Conservation (phyloP, 2,797 vertebrate species). For the Pagetopsis macropterus region DNA sequence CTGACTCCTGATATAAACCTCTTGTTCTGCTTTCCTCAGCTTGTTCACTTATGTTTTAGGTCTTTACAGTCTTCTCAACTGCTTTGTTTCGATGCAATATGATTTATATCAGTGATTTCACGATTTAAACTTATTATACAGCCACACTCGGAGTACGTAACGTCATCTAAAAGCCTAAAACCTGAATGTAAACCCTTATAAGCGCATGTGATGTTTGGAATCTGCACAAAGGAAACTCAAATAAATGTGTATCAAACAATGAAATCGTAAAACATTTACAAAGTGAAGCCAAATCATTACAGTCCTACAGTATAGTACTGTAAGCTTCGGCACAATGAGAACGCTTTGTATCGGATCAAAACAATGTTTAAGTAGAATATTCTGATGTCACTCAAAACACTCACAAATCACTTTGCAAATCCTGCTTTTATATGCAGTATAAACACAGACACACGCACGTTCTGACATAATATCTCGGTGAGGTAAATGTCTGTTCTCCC, state of each 20-base stretch:
- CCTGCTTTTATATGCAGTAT: constrained; percentile 34
- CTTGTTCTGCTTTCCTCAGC: too few species aligned
- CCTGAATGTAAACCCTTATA: constrained; percentile 4
- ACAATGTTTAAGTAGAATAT: constrained; percentile 6
- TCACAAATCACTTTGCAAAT: constrained; percentile 34
- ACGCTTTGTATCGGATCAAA: constrained; percentile 23
- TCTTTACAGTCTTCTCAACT: neutral
- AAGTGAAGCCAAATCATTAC: constrained; percentile 1
- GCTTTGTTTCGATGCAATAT: neutral
- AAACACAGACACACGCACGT: constrained; percentile 11
- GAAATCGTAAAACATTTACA: constrained; percentile 13
- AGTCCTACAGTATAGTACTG: neutral
- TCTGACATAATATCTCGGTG: neutral
- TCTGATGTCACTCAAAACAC: constrained; percentile 33
- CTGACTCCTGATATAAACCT: neutral
- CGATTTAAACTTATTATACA: neutral
- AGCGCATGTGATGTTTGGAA: neutral
- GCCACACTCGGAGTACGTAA: neutral
- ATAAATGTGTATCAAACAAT: neutral
- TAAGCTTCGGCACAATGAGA: neutral
- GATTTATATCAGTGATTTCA: constrained; percentile 6
- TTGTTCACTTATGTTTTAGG: too few species aligned
- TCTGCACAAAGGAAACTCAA: neutral
- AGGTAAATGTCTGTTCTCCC: neutral
- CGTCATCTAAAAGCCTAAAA: neutral